Base-by-base conservation (phyloP, 1,140 invertebrate species). In the Drosophila watanabei region DNA sequence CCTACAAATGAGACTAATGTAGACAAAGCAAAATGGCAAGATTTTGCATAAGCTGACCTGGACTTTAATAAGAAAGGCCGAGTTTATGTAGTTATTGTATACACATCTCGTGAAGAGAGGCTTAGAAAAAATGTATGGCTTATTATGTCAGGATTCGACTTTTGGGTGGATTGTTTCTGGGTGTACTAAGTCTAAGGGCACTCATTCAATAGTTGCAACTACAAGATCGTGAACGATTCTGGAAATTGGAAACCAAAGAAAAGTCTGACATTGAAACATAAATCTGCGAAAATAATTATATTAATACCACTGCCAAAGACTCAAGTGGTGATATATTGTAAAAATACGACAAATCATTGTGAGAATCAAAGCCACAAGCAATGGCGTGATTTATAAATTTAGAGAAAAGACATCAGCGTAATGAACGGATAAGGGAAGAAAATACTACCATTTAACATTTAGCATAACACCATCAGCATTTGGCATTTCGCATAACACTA, bases 341-440 rank as follows among this genome's bases (percentile, higher is more conserved):
- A 30, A 32, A 0, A 51, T 49, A n/a, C n/a, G n/a, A n/a, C n/a
- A n/a, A n/a, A n/a, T n/a, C n/a, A n/a, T n/a, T n/a, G n/a, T n/a
- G n/a, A n/a, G n/a, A 57, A 57, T 54, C 30, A 54, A 54, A 54
- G 51, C 51, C 30, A 14, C 51, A 33, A 20, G 11, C 30, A 18
- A 54, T 57, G 20, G 20, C 9, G 10, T 5, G 33, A 6, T 14
- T 56, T 20, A 16, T 37, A 5, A 37, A 10, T 7, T 20, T 16
- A 9, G 52, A 14, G 18, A 20, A 37, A 10, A 13, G 14, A 7
- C 14, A 30, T 1, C 9, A 33, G 32, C 32, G 8, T 33, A 33
- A 41, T 16, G 16, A 41, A n/a, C 16, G 2, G 14, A 1, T 39
- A 39, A 16, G 37, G 14, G 35, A 37, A n/a, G n/a, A n/a, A n/a